phyloP scores from a whole-genome alignment of 2,797 vertebrate genomes.

The Xiphorhynchus erythropygius region DNA sequence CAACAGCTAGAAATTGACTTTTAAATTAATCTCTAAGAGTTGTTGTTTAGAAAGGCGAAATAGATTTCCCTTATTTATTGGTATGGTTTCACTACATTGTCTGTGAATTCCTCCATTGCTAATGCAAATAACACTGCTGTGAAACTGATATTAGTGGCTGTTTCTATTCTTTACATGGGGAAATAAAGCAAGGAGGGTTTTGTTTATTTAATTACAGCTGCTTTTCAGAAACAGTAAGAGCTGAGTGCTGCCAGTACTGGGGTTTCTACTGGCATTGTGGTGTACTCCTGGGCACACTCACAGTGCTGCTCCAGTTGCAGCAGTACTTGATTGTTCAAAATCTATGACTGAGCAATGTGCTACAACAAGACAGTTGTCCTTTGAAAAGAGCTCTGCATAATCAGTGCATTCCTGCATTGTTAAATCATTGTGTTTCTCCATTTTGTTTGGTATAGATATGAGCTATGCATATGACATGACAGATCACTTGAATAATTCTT shows the following conservation, averaged over 20 bases:
- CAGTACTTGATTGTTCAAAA: no score
- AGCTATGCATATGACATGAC: not conserved
- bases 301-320: not conserved
- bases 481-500: not conserved
- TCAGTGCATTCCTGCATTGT: not conserved
- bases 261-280: fast-evolving
- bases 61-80: not conserved
- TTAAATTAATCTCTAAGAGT: not conserved
- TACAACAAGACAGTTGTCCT: not conserved
- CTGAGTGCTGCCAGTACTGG: not conserved
- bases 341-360: not conserved
- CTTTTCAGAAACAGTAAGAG: not conserved
- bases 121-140: not conserved
- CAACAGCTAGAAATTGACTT: not conserved
- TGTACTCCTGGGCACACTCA: fast-evolving
- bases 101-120: not conserved
- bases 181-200: not conserved
- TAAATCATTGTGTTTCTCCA: not conserved
- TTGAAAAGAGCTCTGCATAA: not conserved
- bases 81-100: not conserved
- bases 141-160: not conserved
- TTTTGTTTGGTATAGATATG: not conserved
- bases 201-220: not conserved
- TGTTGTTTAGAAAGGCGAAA: not conserved
- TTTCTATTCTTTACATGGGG: not conserved